Base-by-base conservation (phyloP, 2,888 invertebrate genomes). In the Lepidocyrtoides sp. region DNA sequence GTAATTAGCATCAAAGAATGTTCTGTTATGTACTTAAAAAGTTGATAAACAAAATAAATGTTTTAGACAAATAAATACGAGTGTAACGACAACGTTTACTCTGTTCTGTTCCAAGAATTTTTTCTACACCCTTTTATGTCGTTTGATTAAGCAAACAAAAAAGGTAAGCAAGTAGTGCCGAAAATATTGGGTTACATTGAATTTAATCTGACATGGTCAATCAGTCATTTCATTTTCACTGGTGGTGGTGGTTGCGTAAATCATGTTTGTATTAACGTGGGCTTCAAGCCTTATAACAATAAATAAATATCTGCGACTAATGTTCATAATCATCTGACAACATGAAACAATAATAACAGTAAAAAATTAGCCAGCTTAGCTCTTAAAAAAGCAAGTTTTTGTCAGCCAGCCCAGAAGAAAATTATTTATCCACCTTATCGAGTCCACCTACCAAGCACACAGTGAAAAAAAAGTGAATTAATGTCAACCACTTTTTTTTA, bases 401-500 rank as follows among this genome's bases (percentile, higher is more conserved):
- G 5, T 32, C 36, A 69, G 8, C 69, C 36, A 69, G 41, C 7
- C 32, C 10, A 41, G 41, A 60, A 26, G 14, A 5, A 51, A 60
- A 41, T 83, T 69, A 84, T 84, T 84, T 69, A 69, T 36, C 32
- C 48, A 32, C 77, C 48, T 77, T 77, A 51, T 48, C 48, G 7
- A 23, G 26, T 36, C 66, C 41, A 44, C 60, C 48, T n/a, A 36
- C 32, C 20, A 44, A 57, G 7, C 26, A 10, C 23, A 60, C 23
- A 60, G 8, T 17, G 23, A n/a, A n/a, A 26, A 26, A 48, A 69
- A 89, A 51, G 51, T 23, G 36, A 66, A 66, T 36, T 54, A 91
- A 85, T 85, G 90, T 85, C 85, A 91, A 81, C 90, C 81, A 85
- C 63, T 89, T 89, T 54, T 29, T 57, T 77, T 32, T 17, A 75